Evolutionary conservation across 2,888 invertebrate species (phyloP).

Genomic region (Trichogramma evanescens): DNA sequence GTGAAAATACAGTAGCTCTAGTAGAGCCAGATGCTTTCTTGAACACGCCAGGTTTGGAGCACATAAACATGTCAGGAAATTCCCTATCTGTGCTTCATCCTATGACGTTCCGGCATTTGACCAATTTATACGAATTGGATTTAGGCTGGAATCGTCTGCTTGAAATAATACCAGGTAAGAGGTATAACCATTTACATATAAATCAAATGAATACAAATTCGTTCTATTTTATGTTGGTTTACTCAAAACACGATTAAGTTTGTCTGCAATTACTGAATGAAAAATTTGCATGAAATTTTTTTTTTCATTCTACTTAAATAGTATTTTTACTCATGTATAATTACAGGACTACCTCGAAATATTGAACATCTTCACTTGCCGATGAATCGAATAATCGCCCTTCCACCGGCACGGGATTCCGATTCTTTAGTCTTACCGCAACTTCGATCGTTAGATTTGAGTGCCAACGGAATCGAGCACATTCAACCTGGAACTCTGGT

Average conservation of each 20-base stretch:
- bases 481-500: slow-evolving; percentile 61
- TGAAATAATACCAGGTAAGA: slow-evolving; percentile 59
- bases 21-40: slow-evolving; percentile 70
- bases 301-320: no score
- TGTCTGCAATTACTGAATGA: no score
- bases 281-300: no score
- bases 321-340: neutral
- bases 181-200: neutral
- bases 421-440: slow-evolving; percentile 67
- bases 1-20: slow-evolving; percentile 63
- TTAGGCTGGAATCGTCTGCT: slow-evolving; percentile 64
- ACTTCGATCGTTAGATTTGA: slow-evolving; percentile 67
- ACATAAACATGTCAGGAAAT: slow-evolving; percentile 74
- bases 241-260: neutral
- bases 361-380: slow-evolving; percentile 68
- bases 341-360: slow-evolving; percentile 62
- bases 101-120: slow-evolving; percentile 67
- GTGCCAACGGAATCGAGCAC: slow-evolving; percentile 66
- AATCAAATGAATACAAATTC: neutral
- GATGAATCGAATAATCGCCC: slow-evolving; percentile 61
- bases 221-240: neutral
- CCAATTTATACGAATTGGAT: slow-evolving; percentile 72
- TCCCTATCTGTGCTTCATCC: slow-evolving; percentile 65
- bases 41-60: slow-evolving; percentile 66
- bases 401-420: slow-evolving; percentile 58